phyloP scores from a whole-genome alignment of 2,888 invertebrate species.

The Andrena minutula region DNA sequence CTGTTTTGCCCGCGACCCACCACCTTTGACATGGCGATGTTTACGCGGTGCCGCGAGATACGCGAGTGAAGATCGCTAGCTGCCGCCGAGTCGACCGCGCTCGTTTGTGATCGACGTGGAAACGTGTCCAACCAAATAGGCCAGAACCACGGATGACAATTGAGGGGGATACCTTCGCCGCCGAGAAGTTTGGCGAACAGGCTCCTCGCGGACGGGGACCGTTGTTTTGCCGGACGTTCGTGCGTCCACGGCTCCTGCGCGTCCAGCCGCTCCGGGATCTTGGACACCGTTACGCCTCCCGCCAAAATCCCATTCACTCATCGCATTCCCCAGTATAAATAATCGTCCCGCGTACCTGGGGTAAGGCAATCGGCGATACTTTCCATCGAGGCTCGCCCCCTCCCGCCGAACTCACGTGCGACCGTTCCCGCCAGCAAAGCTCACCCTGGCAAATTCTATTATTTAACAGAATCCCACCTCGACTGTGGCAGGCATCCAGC shows the following conservation, averaged over 20 bases:
- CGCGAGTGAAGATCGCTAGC: conserved; percentile 72
- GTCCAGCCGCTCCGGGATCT: conserved; percentile 32
- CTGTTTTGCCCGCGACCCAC: conserved; percentile 77
- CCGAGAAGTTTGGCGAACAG: conserved; percentile 59
- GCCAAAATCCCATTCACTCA: conserved; percentile 70
- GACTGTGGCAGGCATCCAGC: conserved; percentile 46
- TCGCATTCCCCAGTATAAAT: conserved; percentile 74
- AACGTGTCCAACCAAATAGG: conserved; percentile 83
- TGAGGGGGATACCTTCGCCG: conserved; percentile 76
- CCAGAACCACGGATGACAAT: conserved; percentile 84
- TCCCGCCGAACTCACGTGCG: conserved; percentile 11
- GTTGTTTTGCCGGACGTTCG: conserved; percentile 32
- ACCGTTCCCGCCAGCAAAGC: conserved; percentile 12
- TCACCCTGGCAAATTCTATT: conserved; percentile 50
- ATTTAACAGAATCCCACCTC: conserved; percentile 51
- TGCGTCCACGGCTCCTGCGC: conserved; percentile 31
- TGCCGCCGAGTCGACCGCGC: conserved; percentile 59
- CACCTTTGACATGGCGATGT: conserved; percentile 77
- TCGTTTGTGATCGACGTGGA: conserved; percentile 66
- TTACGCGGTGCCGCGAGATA: conserved; percentile 72
- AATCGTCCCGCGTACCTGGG: conserved; percentile 70
- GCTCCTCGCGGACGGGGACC: conserved; percentile 28
- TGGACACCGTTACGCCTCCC: conserved; percentile 61
- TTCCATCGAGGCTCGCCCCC: conserved; percentile 35
- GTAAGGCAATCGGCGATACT: conserved; percentile 71